A percentile compares a stretch with the other conserved stretches of the same genome.
phyloP scores from a whole-genome alignment of 2,113 vertebrate genomes.

The Orthonyx spaldingii region DNA sequence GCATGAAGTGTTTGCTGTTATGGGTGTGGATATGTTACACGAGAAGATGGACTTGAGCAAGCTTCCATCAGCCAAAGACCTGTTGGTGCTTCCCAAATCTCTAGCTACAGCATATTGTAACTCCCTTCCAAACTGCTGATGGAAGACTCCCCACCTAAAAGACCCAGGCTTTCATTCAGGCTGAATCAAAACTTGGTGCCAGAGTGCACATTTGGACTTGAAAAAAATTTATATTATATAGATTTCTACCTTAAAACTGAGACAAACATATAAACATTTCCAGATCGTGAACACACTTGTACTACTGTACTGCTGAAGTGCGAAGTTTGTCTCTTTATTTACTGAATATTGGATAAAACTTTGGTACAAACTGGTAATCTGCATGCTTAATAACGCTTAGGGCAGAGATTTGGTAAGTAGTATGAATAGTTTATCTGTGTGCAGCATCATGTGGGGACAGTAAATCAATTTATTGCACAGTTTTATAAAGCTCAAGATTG shows the following conservation, averaged over 20 bases:
- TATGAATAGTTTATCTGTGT: background rate
- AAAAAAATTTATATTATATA: background rate
- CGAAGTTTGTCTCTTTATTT: background rate
- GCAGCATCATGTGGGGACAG: background rate
- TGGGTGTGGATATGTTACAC: rapidly evolving
- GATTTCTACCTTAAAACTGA: background rate
- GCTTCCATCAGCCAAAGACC: background rate
- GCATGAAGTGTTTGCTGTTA: background rate
- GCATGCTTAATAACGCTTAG: background rate
- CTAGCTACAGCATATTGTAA: background rate
- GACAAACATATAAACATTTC: background rate
- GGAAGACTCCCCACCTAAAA: background rate
- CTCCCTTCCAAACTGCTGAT: background rate
- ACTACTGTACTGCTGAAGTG: background rate
- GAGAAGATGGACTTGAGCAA: background rate
- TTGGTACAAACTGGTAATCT: background rate
- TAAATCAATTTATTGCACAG: background rate
- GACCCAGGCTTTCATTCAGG: background rate
- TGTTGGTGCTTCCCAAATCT: background rate
- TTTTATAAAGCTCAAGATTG: background rate
- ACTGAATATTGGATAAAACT: background rate
- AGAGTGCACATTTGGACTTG: background rate
- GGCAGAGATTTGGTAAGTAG: background rate
- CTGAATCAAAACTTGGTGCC: background rate
- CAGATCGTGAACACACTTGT: background rate